Conservation (phyloP, 2,797 vertebrate species). For the Falco cherrug region DNA sequence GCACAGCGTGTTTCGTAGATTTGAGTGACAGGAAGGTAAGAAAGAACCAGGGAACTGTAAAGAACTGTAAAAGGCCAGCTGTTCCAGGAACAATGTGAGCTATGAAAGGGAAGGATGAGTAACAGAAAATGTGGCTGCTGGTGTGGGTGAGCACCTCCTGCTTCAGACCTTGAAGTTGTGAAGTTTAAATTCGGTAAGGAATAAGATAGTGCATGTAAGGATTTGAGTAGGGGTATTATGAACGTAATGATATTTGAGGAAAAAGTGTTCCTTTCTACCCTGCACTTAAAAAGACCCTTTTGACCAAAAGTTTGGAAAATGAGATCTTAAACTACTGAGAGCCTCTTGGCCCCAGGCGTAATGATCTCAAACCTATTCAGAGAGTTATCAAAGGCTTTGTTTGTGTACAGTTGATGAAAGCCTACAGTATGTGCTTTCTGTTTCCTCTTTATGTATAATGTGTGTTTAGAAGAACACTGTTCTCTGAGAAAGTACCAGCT, state of each 20-base stretch:
- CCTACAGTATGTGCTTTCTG: conserved; percentile 29
- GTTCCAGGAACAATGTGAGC: neutral
- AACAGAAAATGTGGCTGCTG: neutral
- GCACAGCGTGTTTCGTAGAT: neutral
- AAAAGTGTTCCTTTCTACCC: neutral
- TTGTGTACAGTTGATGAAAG: conserved; percentile 53
- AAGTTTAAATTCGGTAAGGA: neutral
- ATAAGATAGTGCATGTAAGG: neutral
- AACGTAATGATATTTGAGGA: neutral
- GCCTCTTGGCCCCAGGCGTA: neutral
- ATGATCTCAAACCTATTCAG: conserved; percentile 35
- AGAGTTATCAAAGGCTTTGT: conserved; percentile 47
- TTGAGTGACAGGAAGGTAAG: neutral
- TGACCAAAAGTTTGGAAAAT: conserved; percentile 41
- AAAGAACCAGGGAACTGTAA: neutral
- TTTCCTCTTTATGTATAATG: conserved; percentile 10
- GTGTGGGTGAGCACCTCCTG: neutral
- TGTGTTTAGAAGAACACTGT: conserved; percentile 32
- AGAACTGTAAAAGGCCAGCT: neutral
- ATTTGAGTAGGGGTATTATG: neutral
- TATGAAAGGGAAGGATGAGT: neutral
- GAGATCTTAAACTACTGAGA: conserved; percentile 3
- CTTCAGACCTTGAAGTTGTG: neutral
- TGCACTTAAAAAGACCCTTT: conserved; percentile 14
- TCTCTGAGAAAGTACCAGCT: conserved; percentile 4